Evolutionary conservation across 1,140 invertebrate species (phyloP), one percentile per base, ranked within the genome.

Genomic region (Wiebesia pumilae): DNA sequence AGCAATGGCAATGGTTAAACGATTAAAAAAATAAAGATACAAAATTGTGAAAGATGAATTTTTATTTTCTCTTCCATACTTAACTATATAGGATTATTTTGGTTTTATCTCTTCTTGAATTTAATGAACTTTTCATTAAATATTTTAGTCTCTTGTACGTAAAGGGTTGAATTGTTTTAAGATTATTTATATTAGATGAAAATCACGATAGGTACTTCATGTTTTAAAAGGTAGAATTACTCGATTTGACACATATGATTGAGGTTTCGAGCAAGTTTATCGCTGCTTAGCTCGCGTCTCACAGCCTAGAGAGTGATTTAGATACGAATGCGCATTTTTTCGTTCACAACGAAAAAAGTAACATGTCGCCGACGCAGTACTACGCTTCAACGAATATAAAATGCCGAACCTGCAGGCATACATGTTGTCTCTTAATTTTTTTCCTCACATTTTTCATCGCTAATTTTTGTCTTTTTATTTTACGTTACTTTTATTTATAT

Each of bases 161-260:
- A 86, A 80, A 79, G 27, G 69, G 79, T 35, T 87, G 58, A 47
- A 81, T 79, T 87, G 40, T 27, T 87, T 83, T 71, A 38, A 51
- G 65, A 84, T 73, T 89, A 87, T 84, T 89, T 77, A 65, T 77
- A 40, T 78, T 54, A 80, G 62, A 80, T 87, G 85, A 83, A 83
- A 83, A 87, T 81, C 43, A 83, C 35, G 24, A 88, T 90, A 90
- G 89, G 89, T 91, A 90, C 85, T 87, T 62, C 24, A 87, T 87
- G 62, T 83, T 86, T 84, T 92, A 90, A 89, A 91, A 91, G 89
- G 90, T 93, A 92, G 88, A 91, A 88, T 91, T 90, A 91, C 88
- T 90, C 90, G 89, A 92, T 93, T 93, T 93, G 92, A 93, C 92
- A 93, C 92, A 93, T 91, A 90, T 91, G 91, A 92, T 93, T 93